Base-by-base conservation (phyloP, 2,113 vertebrate genomes). In the Helogale parvula region DNA sequence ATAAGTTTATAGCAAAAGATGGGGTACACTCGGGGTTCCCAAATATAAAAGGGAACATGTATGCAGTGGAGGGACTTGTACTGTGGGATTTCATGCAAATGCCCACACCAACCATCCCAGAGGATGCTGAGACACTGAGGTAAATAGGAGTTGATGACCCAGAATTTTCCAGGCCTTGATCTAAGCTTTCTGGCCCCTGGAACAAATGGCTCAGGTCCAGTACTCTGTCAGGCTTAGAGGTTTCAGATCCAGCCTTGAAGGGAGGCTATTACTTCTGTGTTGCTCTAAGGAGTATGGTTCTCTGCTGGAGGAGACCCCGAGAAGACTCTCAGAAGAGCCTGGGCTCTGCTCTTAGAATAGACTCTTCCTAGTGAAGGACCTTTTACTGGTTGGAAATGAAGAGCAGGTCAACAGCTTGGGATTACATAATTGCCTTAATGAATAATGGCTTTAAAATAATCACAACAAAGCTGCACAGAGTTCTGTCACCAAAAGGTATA, bases 371-470 rank as follows among this genome's bases (percentile, higher is more conserved):
- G 19, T 16, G 25, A 81, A 94, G 60, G 6, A 7, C 71, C 35
- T 77, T 86, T 27, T 35, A 11, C 29, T 65, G 74, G 27, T 52
- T 52, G 25, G 83, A 83, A 81, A 92, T 38, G 54, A 94, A 33
- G 85, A 87, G 12, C 16, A 88, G 52, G 52, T 50, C 91, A 69
- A 35, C 45, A n/a, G 54, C 66, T 60, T 66, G 13, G 47, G 27
- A 27, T 33, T 81, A 50, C 16, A 31, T 23, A 90, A 66, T 1
- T 74, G 35, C n/a, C 57, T 65, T 33, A 50, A 72, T 21, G 66
- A 90, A 79, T n/a, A 88, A 93, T 27, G 23, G 2, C 45, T 60
- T 95, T 19, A 84, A 97, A 60, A 63, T 50, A 80, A 89, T 86
- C 35, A 90, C 1, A 65, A 80, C 14, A 80, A 88, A 93, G 52